Evolutionary conservation across 2,113 vertebrate species (phyloP).

Genomic region (Protobothrops flavoviridis): DNA sequence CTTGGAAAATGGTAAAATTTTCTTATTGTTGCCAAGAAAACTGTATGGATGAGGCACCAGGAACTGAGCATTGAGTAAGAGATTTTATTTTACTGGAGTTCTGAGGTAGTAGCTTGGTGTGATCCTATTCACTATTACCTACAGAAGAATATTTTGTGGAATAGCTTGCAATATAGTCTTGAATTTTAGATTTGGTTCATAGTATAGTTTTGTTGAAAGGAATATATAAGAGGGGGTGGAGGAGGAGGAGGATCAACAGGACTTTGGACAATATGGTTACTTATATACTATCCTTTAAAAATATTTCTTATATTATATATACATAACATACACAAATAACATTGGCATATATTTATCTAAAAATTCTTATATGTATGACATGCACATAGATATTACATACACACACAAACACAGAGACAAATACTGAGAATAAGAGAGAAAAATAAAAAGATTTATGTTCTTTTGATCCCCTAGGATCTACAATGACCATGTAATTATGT

Average conservation of each 20-base stretch:
- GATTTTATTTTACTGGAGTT: neutral
- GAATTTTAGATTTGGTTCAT: neutral
- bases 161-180: neutral
- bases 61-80: neutral
- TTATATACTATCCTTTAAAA: neutral
- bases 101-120: neutral
- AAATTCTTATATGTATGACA: neutral
- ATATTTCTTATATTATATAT: neutral
- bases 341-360: neutral
- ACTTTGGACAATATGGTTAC: neutral
- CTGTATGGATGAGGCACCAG: neutral
- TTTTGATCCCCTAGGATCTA: neutral
- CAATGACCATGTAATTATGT: neutral
- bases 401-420: neutral
- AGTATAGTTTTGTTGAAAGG: neutral
- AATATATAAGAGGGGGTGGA: neutral
- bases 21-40: neutral
- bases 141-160: neutral
- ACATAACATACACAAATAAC: neutral
- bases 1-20: neutral
- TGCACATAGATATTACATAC: neutral
- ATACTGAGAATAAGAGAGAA: neutral
- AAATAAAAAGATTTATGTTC: neutral
- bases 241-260: neutral
- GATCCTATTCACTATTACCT: neutral